Evolutionary conservation across 1,140 invertebrate species (phyloP), one percentile per base, ranked within the genome.

Genomic region (Meloidogyne floridensis): DNA sequence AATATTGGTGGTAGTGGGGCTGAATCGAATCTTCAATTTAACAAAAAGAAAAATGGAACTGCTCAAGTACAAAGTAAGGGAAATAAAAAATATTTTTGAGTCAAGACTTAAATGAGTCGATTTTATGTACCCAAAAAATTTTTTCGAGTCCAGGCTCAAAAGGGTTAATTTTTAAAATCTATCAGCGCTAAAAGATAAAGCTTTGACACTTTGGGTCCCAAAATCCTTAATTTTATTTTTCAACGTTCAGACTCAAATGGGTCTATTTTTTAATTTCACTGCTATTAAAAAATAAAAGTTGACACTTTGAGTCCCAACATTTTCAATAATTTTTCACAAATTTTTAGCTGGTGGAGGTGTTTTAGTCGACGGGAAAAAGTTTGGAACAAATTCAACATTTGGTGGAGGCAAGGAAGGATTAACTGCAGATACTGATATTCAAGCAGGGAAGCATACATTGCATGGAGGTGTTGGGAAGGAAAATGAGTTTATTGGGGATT

Each of bases 401-500:
- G 81, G 81, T 2, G 81, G 82, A 18, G 81, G 77, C 65, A 82
- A 82, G 65, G 42, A 83, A 56, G 81, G 81, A 53, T 47, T 82
- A 13, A 65, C 47, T 42, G 77, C 80, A 18, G 47, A 80, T 43
- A 81, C 80, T 18, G 80, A 80, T 81, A 47, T 80, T 15, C 20
- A 80, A 53, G 8, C 72, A 51, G 80, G 77, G 3, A 54, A 80
- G 9, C 59, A 80, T 13, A 75, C 47, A 65, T 18, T 71, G n/a
- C 65, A 82, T 51, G 81, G 80, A 11, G 81, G 81, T 7, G 42
- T 82, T 20, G 81, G 81, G 5, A 82, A 82, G 13, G 81, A 82
- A 73, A 73, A 42, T 15, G 53, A n/a, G 43, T 82, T 82, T 51
- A 83, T 82, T 74, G 59, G 75, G 10, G 81, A 83, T 59, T 47